A percentile compares a stretch with the other conserved stretches of the same genome.
These are phyloP conservation scores for Orthosia cruda DNA, from an alignment of 2,888 invertebrate genomes.

Conservation along the genomic window DNA sequence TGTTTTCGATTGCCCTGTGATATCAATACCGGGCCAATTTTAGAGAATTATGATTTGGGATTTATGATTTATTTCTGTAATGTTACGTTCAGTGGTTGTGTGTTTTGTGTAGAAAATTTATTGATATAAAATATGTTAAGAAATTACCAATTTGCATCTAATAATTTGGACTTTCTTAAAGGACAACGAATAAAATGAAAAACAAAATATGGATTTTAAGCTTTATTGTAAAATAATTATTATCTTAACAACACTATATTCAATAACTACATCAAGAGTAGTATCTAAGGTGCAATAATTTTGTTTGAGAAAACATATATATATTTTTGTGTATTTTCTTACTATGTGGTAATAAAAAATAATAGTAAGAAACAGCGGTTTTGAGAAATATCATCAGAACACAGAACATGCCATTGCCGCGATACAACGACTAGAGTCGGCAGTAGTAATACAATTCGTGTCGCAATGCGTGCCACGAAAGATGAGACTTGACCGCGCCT, in stretches of 20 bases:
- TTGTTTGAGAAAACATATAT: slow-evolving; percentile 57
- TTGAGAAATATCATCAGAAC: slow-evolving; percentile 16
- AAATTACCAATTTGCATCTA: not conserved
- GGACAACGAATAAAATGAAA: slow-evolving; percentile 16
- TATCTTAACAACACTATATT: slow-evolving; percentile 74
- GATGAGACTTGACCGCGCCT: too few species aligned
- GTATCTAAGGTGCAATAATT: slow-evolving; percentile 74
- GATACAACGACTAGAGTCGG: not conserved
- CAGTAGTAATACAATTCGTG: not conserved
- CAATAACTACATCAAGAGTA: slow-evolving; percentile 67
- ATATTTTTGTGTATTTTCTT: slow-evolving; percentile 35
- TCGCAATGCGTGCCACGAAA: too few species aligned
- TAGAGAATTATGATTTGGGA: too few species aligned
- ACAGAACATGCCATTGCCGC: not conserved
- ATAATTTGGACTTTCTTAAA: too few species aligned
- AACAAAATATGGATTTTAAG: slow-evolving; percentile 60
- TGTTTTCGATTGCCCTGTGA: not conserved
- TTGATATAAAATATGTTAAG: not conserved
- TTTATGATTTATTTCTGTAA: not conserved
- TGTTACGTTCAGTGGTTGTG: not conserved
- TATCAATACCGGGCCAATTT: not conserved
- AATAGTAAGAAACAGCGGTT: slow-evolving; percentile 27
- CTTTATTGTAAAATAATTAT: slow-evolving; percentile 81
- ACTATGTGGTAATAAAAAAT: slow-evolving; percentile 16
- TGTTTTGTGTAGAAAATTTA: not conserved